Conservation (phyloP, 2,797 vertebrate genomes). For the Malacoctenus gilli region DNA sequence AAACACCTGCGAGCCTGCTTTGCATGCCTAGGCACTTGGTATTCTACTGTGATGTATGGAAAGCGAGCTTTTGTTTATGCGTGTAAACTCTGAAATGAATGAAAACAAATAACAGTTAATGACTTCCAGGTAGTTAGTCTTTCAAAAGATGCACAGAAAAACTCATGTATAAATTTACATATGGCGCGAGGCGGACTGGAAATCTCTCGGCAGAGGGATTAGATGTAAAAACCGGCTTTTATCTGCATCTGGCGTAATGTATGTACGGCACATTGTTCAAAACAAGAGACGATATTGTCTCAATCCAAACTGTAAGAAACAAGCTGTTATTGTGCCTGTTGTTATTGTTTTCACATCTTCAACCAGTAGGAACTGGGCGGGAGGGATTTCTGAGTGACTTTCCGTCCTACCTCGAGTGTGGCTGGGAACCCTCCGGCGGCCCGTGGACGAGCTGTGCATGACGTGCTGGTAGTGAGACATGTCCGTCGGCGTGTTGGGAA, state of each 20-base stretch:
- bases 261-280: neutral
- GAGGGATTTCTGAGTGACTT: neutral
- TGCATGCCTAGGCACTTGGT: too few species aligned
- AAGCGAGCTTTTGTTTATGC: neutral
- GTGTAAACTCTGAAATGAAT: too few species aligned
- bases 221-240: neutral
- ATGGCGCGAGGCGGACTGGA: neutral
- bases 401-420: constrained; percentile 86
- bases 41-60: too few species aligned
- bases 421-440: constrained; percentile 87
- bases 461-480: constrained; percentile 91
- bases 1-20: too few species aligned
- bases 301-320: too few species aligned
- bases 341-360: too few species aligned
- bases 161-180: neutral
- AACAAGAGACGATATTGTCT: neutral
- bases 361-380: neutral
- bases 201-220: too few species aligned
- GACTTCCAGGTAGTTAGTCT: neutral
- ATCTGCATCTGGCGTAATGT: neutral
- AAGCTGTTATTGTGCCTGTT: too few species aligned
- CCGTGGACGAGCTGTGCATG: constrained; percentile 85
- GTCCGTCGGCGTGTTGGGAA: constrained; percentile 89
- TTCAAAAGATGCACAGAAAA: constrained; percentile 1
- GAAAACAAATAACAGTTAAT: constrained; percentile 3